phyloP scores from a whole-genome alignment of 1,140 invertebrate species.

The Bursaphelenchus mucronatus region DNA sequence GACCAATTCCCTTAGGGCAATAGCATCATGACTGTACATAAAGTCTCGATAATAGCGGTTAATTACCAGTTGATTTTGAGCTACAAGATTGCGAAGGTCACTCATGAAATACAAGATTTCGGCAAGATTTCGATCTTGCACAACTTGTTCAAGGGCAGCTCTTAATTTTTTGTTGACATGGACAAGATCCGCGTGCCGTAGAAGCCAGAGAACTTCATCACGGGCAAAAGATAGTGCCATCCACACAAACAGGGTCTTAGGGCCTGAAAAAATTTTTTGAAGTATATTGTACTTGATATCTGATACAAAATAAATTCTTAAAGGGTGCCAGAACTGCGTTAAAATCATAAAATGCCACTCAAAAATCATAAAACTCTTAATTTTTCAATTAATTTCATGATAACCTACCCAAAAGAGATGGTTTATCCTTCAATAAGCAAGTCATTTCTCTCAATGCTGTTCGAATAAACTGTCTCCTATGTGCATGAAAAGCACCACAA shows the following conservation, averaged over 20 bases:
- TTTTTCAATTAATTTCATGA: too few species aligned
- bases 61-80: slow-evolving; percentile 6
- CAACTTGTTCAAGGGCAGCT: slow-evolving; percentile 63
- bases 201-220: slow-evolving; percentile 93
- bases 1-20: slow-evolving; percentile 82
- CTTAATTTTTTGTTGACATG: slow-evolving; percentile 66
- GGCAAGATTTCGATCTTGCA: slow-evolving; percentile 74
- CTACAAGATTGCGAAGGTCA: slow-evolving; percentile 69
- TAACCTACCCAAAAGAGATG: slow-evolving; percentile 76
- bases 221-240: slow-evolving; percentile 88
- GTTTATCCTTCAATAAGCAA: slow-evolving; percentile 91
- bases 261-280: slow-evolving; percentile 28
- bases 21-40: slow-evolving; percentile 87
- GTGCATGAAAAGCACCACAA: slow-evolving; percentile 66
- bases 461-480: slow-evolving; percentile 88
- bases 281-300: slow-evolving; percentile 12
- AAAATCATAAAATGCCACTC: not conserved
- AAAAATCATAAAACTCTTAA: slow-evolving; percentile 4
- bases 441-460: slow-evolving; percentile 90
- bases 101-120: slow-evolving; percentile 97
- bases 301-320: too few species aligned
- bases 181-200: slow-evolving; percentile 78
- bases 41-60: slow-evolving; percentile 64
- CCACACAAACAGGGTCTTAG: slow-evolving; percentile 82
- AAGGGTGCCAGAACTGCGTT: too few species aligned